Base-by-base conservation (phyloP, 2,797 vertebrate species). In the Zalophus californianus region DNA sequence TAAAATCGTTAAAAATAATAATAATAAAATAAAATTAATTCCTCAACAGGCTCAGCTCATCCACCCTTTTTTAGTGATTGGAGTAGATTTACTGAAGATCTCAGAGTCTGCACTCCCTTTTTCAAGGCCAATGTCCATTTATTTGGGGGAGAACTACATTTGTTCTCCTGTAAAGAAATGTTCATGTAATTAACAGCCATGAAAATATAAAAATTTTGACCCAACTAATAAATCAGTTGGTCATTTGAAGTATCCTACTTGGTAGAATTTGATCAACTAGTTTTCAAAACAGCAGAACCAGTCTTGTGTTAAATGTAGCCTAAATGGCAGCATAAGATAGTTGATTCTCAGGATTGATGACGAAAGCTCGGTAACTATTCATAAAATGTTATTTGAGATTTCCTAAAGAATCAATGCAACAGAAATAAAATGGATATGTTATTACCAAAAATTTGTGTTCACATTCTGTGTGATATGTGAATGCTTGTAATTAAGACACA, bases 401-500 rank as follows among this genome's bases (percentile, higher is more conserved):
- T 97, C 44, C 80, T 96, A 70, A 82, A 95, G 15, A 10, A 87
- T 84, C 15, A 87, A 54, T 58, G 20, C 58, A 25, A 96, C 35
- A 75, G 21, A 78, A 86, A 90, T 29, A 86, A 94, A 96, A 80
- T 64, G 73, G 18, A 84, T 91, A n/a, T 15, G 79, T 85, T 80
- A 85, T 86, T 84, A 89, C 72, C 25, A 56, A 93, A 92, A 96
- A 29, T 21, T 70, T 89, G n/a, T 75, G 20, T 87, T 91, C 58
- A 41, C 77, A 78, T 88, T 32, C 11, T 89, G 15, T 93, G 13
- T 87, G 44, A 78, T 87, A 84, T 41, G 87, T 58, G 50, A 80
- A 93, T 79, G 88, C 12, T 93, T 96, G 85, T 90, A 95, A 93
- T 95, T 87, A 64, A 97, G 48, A 94, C 9, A 13, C 60, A 86